Evolutionary conservation across 2,113 vertebrate species (phyloP).

Genomic region (Pelodiscus sinensis): DNA sequence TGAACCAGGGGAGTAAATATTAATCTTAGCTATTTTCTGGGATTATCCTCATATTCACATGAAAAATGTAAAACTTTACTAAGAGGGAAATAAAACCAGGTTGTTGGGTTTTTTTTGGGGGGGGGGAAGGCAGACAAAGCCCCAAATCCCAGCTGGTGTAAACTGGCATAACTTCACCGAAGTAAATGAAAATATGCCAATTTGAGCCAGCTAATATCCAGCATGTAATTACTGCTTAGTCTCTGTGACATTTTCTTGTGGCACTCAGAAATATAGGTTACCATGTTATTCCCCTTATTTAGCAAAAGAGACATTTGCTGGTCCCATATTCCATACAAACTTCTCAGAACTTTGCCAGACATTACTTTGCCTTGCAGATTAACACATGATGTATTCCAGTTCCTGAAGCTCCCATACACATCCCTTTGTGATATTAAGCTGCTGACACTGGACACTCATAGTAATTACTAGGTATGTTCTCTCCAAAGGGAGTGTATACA

Average conservation of each 20-base stretch:
- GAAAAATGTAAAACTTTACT: constrained; percentile 53
- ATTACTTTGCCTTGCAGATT: not conserved
- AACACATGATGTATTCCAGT: not conserved
- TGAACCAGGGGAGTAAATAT: constrained; percentile 50
- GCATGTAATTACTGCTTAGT: constrained; percentile 46
- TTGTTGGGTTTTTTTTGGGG: too few species aligned
- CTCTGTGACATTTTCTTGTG: not conserved
- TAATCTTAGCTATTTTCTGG: constrained; percentile 21
- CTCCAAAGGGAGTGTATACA: too few species aligned
- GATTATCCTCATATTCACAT: constrained; percentile 41
- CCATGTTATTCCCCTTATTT: not conserved
- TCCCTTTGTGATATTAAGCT: not conserved
- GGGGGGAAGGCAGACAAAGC: constrained; percentile 55
- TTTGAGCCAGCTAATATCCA: constrained; percentile 62
- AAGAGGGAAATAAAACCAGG: constrained; percentile 56
- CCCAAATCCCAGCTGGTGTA: constrained; percentile 64
- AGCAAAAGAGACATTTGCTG: not conserved
- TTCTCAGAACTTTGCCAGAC: not conserved
- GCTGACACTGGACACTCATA: not conserved
- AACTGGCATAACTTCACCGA: constrained; percentile 65
- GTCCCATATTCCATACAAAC: not conserved
- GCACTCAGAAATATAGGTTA: not conserved
- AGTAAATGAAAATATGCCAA: constrained; percentile 51
- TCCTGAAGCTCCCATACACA: not conserved
- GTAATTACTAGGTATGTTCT: too few species aligned